Conservation (phyloP, 2,113 vertebrate genomes). For the Pachycephala philippinensis region DNA sequence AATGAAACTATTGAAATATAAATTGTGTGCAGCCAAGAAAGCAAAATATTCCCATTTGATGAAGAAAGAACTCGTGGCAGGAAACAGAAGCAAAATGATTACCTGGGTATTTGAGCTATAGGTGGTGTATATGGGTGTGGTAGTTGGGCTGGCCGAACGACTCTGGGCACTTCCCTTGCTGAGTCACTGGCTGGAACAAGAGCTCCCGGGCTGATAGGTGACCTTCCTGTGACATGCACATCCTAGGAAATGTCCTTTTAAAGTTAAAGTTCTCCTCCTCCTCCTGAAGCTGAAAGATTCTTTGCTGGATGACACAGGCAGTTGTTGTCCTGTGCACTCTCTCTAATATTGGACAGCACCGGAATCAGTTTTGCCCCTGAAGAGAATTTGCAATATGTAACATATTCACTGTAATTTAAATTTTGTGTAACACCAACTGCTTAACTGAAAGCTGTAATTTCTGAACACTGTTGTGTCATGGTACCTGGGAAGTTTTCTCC, state of each 20-base stretch:
- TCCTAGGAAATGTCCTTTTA: not conserved
- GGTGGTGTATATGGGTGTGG: not conserved
- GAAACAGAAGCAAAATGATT: not conserved
- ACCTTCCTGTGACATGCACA: not conserved
- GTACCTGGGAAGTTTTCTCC: not conserved
- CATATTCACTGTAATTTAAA: not conserved
- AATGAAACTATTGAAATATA: not conserved
- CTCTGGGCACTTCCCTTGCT: not conserved
- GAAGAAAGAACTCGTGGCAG: not conserved
- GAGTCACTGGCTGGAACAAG: not conserved
- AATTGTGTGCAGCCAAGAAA: not conserved
- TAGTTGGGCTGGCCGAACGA: not conserved
- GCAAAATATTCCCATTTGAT: not conserved
- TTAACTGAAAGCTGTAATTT: not conserved
- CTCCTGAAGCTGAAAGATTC: not conserved
- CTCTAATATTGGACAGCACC: not conserved
- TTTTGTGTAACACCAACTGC: not conserved
- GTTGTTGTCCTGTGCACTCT: not conserved
- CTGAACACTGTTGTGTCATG: not conserved
- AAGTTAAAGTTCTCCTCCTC: not conserved
- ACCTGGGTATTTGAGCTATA: not conserved
- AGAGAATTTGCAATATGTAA: not conserved
- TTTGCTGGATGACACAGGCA: fast-evolving
- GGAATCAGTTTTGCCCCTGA: not conserved
- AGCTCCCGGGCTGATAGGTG: not conserved